Evolutionary conservation across 1,140 invertebrate genomes (phyloP).

Genomic region (Drosophila tsacasi): DNA sequence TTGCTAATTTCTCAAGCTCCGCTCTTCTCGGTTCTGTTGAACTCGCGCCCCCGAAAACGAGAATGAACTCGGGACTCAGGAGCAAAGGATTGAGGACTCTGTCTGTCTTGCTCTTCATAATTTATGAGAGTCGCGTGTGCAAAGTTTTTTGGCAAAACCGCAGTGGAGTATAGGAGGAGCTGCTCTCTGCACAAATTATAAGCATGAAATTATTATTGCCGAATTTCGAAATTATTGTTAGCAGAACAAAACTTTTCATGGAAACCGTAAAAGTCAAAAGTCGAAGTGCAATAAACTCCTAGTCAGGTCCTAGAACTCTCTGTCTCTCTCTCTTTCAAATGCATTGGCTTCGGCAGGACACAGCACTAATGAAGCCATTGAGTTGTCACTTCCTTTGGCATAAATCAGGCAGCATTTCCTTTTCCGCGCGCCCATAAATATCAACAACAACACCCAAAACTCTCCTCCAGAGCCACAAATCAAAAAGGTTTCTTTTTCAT

Average conservation of each 20-base stretch:
- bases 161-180: not conserved
- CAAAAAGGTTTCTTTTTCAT: slow-evolving; percentile 53
- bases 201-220: slow-evolving; percentile 52
- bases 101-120: slow-evolving; percentile 41
- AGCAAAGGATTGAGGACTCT: slow-evolving; percentile 35
- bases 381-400: slow-evolving; percentile 76
- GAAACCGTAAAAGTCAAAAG: slow-evolving; percentile 67
- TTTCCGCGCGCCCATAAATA: slow-evolving; percentile 63
- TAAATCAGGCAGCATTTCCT: slow-evolving; percentile 64
- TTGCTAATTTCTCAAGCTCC: slow-evolving; percentile 64
- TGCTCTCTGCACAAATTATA: slow-evolving; percentile 27
- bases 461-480: slow-evolving; percentile 53
- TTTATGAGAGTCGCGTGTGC: slow-evolving; percentile 62
- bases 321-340: slow-evolving; percentile 2
- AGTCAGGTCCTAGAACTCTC: slow-evolving; percentile 5
- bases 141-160: slow-evolving; percentile 53
- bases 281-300: slow-evolving; percentile 79
- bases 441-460: slow-evolving; percentile 32
- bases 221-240: slow-evolving; percentile 52
- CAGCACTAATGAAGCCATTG: slow-evolving; percentile 76
- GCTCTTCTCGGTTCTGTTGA: slow-evolving; percentile 13
- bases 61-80: slow-evolving; percentile 25
- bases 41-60: slow-evolving; percentile 36
- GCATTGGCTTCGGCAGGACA: slow-evolving; percentile 13
- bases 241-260: slow-evolving; percentile 54